Conservation (phyloP, 2,797 vertebrate genomes). For the Karalla daura region DNA sequence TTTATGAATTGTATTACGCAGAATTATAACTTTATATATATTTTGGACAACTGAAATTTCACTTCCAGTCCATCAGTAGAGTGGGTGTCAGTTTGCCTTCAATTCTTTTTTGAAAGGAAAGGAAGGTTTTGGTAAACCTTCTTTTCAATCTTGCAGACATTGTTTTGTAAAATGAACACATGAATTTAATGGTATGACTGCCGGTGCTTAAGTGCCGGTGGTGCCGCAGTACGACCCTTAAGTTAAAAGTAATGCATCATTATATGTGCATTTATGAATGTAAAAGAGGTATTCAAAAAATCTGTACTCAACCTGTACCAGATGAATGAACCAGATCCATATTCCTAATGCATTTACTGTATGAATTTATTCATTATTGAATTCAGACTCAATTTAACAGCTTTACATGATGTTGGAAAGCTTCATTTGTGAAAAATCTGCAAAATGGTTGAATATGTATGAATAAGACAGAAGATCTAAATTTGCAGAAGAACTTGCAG, state of each 20-base stretch:
- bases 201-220: background rate
- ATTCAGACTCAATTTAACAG: background rate
- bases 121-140: background rate
- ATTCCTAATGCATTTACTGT: background rate
- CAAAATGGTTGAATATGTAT: background rate
- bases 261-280: too few relatives aligned
- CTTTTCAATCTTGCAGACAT: background rate
- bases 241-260: background rate
- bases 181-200: background rate
- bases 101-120: background rate
- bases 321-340: background rate
- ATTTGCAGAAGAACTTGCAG: background rate
- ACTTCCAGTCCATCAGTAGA: background rate
- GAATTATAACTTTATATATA: conserved; percentile 10
- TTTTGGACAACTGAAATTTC: conserved; percentile 4
- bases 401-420: background rate
- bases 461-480: background rate
- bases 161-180: background rate
- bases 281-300: too few relatives aligned
- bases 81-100: background rate
- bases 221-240: background rate
- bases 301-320: too few relatives aligned
- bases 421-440: background rate
- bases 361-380: background rate
- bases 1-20: conserved; percentile 20